Base-by-base conservation (phyloP, 2,888 invertebrate species). In the Acrobeloides nanus region DNA sequence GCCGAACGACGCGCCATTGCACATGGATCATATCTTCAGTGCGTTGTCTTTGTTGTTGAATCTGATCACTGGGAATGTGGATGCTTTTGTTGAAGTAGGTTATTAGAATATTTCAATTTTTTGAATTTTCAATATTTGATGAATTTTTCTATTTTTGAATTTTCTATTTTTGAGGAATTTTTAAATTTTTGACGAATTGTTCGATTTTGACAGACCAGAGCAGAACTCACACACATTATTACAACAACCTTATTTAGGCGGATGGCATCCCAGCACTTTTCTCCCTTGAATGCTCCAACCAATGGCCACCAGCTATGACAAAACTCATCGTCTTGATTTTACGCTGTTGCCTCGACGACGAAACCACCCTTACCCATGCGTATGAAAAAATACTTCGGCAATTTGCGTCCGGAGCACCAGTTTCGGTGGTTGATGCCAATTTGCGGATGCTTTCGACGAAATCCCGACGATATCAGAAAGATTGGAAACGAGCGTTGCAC, bases 331-430 rank as follows among this genome's bases (percentile, higher is more conserved):
- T 62, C 0, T 38, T 66, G 3, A 59, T 68, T 20, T 33, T 68
- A 18, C 41, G 66, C 23, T 57, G 65, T 15, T 68, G 66, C 40
- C 52, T 66, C 33, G 65, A 68, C 34, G 56, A 59, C 21, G 60
- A 64, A 17, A 33, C 24, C 3, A 31, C 55, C 15, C 29, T 41
- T 17, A 37, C 32, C 8, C 26, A 18, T 18, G 24, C 52, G 10
- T 48, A 47, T 24, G 51, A 57, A 23, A 38, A 49, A 38, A 38
- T 57, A 10, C 21, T 49, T n/a, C 41, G 40, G 12, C 20, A 24
- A 3, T 15, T 53, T 18, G 23, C 24, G 21, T 27, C 18, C 6
- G 49, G 49, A 31, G 15, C 25, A 18, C 49, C 49, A 8, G 29
- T 38, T 17, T 49, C 52, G n/a, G 8, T 53, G 10, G 17, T 40